Evolutionary conservation across 2,113 vertebrate species (phyloP).

Genomic region (Megalops atlanticus): DNA sequence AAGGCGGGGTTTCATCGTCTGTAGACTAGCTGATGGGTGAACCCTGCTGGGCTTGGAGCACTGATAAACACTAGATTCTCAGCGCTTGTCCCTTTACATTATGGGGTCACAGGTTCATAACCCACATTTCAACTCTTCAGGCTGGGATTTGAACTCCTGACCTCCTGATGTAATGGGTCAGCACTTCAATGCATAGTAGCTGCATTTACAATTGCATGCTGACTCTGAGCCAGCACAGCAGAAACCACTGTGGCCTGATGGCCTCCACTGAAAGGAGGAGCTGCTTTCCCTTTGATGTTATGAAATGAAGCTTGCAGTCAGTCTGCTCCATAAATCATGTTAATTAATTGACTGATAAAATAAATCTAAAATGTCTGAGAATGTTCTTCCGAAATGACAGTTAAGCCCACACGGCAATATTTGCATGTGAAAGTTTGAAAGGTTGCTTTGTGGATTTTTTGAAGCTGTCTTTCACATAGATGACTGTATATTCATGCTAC

Average conservation of each 20-base stretch:
- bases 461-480: background rate
- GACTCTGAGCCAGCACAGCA: conserved; percentile 64
- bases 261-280: conserved; percentile 63
- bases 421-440: background rate
- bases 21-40: background rate
- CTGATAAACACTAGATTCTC: conserved; percentile 48
- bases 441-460: background rate
- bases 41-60: background rate
- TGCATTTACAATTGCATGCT: conserved; percentile 70
- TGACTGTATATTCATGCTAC: background rate
- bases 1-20: background rate
- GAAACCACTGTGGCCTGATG: conserved; percentile 59
- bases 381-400: background rate
- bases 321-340: conserved; percentile 69
- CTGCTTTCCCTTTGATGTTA: conserved; percentile 63
- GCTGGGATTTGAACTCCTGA: conserved; percentile 68
- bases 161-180: conserved; percentile 45
- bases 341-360: conserved; percentile 71
- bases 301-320: conserved; percentile 56
- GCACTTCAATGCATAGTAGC: conserved; percentile 62
- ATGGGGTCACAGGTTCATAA: conserved; percentile 64
- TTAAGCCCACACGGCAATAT: background rate
- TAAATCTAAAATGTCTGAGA: background rate
- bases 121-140: conserved; percentile 59
- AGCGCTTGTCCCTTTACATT: conserved; percentile 54